A percentile compares a stretch with the other conserved stretches of the same genome.
Evolutionary conservation across 2,113 vertebrate genomes (phyloP).

Genomic region (Gallinago jamesoni): DNA sequence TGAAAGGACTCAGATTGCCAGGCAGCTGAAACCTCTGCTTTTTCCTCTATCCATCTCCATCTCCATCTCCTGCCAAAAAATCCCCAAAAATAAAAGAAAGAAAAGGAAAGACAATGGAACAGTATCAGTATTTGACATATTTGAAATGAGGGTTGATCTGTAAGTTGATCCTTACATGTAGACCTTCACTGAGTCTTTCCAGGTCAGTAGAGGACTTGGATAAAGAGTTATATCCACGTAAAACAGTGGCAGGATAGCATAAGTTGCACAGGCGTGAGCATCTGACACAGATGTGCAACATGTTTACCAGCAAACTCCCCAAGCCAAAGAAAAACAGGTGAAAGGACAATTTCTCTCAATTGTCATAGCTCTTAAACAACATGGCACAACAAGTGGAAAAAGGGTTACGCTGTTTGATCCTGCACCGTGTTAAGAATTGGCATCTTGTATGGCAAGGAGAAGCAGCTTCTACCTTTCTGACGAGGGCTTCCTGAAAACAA

Average conservation of each 20-base stretch:
- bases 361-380: background rate
- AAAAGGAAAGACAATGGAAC: background rate
- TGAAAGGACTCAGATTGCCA: background rate
- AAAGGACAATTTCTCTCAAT: background rate
- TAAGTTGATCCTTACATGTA: fast-evolving
- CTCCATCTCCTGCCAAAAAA: fast-evolving
- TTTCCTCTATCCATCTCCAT: background rate
- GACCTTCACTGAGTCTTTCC: background rate
- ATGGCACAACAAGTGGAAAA: background rate
- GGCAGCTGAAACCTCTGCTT: background rate
- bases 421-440: background rate
- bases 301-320: background rate
- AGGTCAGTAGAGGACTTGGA: background rate
- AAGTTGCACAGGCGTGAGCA: fast-evolving
- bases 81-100: no score
- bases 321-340: background rate
- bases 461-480: background rate
- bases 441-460: background rate
- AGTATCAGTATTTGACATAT: background rate
- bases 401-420: background rate
- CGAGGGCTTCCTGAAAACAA: background rate
- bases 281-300: background rate
- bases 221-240: background rate
- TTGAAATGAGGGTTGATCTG: background rate
- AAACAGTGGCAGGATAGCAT: background rate